Evolutionary conservation across 2,888 invertebrate species (phyloP).

Genomic region (Tetranychus truncatus): DNA sequence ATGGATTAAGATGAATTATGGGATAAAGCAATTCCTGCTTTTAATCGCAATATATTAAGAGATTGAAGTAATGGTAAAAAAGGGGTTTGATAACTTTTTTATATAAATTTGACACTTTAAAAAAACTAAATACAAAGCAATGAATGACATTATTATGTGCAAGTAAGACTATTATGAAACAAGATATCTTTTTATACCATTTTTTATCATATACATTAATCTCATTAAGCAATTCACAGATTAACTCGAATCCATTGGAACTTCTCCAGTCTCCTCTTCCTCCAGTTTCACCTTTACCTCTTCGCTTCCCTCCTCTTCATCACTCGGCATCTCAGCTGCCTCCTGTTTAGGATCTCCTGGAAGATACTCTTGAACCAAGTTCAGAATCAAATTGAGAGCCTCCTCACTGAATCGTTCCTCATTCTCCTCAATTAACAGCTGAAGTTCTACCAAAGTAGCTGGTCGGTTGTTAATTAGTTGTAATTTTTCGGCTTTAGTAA

Average conservation of each 20-base stretch:
- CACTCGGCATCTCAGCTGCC: neutral
- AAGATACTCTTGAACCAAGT: slow-evolving; percentile 12
- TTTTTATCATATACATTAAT: neutral
- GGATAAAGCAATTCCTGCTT: neutral
- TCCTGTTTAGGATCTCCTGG: slow-evolving; percentile 8
- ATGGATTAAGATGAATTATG: neutral
- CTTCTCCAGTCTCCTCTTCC: neutral
- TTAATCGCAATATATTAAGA: neutral
- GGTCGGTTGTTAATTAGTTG: slow-evolving; percentile 19
- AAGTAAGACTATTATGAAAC: neutral
- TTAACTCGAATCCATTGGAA: neutral
- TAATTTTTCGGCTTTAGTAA: slow-evolving; percentile 20
- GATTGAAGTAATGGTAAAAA: neutral
- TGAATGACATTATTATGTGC: neutral
- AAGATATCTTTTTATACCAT: neutral
- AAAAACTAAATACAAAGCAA: neutral
- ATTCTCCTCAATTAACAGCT: slow-evolving; percentile 18
- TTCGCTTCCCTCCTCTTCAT: neutral
- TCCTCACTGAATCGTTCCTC: slow-evolving; percentile 21
- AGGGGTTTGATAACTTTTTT: neutral
- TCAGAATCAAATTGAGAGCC: slow-evolving; percentile 14
- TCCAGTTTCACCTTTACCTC: neutral
- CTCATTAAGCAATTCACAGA: neutral
- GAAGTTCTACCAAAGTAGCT: slow-evolving; percentile 14
- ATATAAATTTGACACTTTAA: neutral